A percentile compares a stretch with the other conserved stretches of the same genome.
Conservation (phyloP, 2,797 vertebrate genomes). For the Pantherophis alleghaniensis region DNA sequence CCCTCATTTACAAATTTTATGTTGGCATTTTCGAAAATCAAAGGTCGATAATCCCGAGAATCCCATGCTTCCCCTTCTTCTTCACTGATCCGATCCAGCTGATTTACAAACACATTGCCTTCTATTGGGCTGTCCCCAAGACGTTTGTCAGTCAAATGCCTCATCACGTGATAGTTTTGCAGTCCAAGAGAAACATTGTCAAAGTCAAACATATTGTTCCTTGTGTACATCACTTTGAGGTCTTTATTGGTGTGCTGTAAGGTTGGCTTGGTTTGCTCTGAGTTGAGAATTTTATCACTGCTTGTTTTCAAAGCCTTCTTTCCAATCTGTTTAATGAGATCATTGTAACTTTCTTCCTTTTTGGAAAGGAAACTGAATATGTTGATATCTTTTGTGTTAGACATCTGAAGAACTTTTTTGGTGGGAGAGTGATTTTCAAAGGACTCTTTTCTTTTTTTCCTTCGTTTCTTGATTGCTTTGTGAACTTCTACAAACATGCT, state of each 20-base stretch:
- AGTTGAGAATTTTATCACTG: slow-evolving; percentile 77
- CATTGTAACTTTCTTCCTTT: slow-evolving; percentile 93
- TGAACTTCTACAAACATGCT: slow-evolving; percentile 98
- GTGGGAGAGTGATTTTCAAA: slow-evolving; percentile 82
- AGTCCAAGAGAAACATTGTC: slow-evolving; percentile 72
- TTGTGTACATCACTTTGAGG: slow-evolving; percentile 85
- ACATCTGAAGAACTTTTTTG: slow-evolving; percentile 79
- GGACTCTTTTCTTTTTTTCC: slow-evolving; percentile 89
- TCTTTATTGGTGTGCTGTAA: slow-evolving; percentile 80
- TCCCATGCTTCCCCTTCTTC: slow-evolving; percentile 84
- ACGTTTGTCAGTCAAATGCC: slow-evolving; percentile 74
- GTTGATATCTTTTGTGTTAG: slow-evolving; percentile 85
- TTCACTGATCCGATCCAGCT: slow-evolving; percentile 90
- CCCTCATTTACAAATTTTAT: slow-evolving; percentile 85
- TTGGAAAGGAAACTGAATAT: slow-evolving; percentile 96
- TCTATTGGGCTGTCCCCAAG: slow-evolving; percentile 63
- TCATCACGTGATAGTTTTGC: slow-evolving; percentile 80
- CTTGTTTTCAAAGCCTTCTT: slow-evolving; percentile 80
- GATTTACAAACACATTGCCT: slow-evolving; percentile 79
- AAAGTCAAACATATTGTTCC: slow-evolving; percentile 84
- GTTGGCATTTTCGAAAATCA: slow-evolving; percentile 85
- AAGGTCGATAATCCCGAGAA: slow-evolving; percentile 82
- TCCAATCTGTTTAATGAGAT: slow-evolving; percentile 95
- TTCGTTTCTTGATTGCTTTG: slow-evolving; percentile 96
- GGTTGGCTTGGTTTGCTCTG: slow-evolving; percentile 73